Evolutionary conservation across 2,113 vertebrate species (phyloP).

Genomic region (Gasterosteus aculeatus): DNA sequence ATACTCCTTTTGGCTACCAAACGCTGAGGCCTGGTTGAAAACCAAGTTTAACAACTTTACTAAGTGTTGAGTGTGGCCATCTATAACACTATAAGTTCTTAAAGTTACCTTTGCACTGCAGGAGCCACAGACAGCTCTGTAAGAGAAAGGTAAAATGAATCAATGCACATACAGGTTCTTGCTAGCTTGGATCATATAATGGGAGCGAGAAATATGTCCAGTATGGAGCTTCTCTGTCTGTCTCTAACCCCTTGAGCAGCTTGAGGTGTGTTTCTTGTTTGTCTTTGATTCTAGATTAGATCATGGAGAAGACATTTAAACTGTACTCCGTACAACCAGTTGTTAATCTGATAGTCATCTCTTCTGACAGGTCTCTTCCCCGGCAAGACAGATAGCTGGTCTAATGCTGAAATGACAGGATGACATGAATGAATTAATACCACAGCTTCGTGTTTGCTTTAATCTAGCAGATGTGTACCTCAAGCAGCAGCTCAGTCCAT

Average conservation of each 20-base stretch:
- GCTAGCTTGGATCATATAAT: neutral
- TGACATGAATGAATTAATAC: neutral
- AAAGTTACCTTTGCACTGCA: slow-evolving; percentile 93
- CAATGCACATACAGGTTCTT: neutral
- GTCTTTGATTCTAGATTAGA: neutral
- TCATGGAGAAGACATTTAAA: neutral
- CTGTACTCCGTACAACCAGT: neutral
- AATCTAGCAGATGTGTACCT: neutral
- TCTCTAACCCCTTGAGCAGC: neutral
- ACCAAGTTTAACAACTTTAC: neutral
- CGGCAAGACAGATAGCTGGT: too few relatives aligned
- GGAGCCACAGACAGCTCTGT: slow-evolving; percentile 89
- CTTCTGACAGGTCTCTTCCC: too few relatives aligned
- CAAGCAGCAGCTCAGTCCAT: neutral
- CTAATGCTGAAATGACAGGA: too few relatives aligned
- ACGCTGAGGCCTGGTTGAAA: neutral
- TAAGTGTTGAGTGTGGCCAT: neutral
- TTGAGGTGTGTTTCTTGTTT: neutral
- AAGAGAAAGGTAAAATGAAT: slow-evolving; percentile 34
- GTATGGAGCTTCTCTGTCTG: neutral
- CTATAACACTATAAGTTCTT: neutral
- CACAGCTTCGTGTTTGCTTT: neutral
- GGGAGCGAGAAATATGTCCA: neutral
- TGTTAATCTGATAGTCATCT: too few relatives aligned
- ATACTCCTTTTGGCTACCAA: neutral